Evolutionary conservation across 2,797 vertebrate genomes (phyloP), one percentile per base, ranked within the genome.

Genomic region (Anguilla marmorata): DNA sequence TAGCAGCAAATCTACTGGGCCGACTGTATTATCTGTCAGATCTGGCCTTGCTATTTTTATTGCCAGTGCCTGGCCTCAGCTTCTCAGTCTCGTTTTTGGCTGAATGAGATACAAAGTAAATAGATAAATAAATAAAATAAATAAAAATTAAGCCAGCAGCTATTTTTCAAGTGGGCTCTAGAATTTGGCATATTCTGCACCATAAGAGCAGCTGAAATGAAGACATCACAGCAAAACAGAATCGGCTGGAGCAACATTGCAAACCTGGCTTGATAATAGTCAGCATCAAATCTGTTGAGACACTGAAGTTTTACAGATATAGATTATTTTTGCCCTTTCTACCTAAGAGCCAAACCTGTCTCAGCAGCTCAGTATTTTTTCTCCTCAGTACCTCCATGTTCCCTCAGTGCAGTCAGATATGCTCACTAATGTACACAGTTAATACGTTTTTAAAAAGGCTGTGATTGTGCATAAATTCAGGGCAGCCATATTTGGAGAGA

Each of bases 1-100:
- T 90, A 89, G 90, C 91, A 89, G 93, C 91, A 93, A 91, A 93
- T 92, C 89, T 91, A 90, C 90, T 93, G 90, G 90, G 92, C 86
- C 89, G 88, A 85, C 86, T 91, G 89, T 92, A 93, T 90, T n/a
- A 88, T 92, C 91, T 90, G 87, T 85, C 88, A 91, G 85, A 90
- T 88, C 86, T 89, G 88, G 85, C 89, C 92, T 88, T 83, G 66
- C 90, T 93, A 90, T 93, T 92, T 91, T 90, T 92, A 91, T 89
- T 76, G 87, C 74, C 87, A 86, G 74, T 87, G 86, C 86, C 89
- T 91, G 90, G 89, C 90, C 89, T 85, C 84, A 84, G 56, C 74
- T 91, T 91, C 90, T 90, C 89, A 89, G 88, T 85, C 85, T 90
- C 86, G 69, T 90, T 90, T 90, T 91, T 92, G 92, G 92, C 92